Percentiles rank a stretch among this genome's conserved stretches.
Conservation (phyloP, 2,888 invertebrate genomes). For the Hipparchia sbordonii region DNA sequence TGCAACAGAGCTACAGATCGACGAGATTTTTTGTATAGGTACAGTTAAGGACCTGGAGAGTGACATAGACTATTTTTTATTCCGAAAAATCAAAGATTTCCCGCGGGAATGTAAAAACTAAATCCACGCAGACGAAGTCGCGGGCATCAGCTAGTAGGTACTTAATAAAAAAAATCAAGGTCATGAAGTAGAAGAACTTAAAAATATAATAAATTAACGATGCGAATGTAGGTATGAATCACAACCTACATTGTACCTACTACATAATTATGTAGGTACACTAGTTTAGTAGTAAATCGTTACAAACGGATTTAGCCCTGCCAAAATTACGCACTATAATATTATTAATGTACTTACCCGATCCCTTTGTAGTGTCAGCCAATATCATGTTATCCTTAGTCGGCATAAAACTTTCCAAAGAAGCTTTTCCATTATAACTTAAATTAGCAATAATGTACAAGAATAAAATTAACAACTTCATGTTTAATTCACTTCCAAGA, state of each 20-base stretch:
- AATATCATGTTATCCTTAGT: constrained; percentile 58
- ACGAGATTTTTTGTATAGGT: too few species aligned
- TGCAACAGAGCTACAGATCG: too few species aligned
- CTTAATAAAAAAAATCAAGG: not conserved
- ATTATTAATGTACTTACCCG: constrained; percentile 52
- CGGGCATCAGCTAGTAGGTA: too few species aligned
- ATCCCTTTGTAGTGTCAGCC: constrained; percentile 64
- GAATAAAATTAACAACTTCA: constrained; percentile 67
- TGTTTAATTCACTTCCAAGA: constrained; percentile 44
- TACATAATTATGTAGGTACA: not conserved
- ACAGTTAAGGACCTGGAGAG: too few species aligned
- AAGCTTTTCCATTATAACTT: constrained; percentile 72
- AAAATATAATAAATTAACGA: not conserved
- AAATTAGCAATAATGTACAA: constrained; percentile 67
- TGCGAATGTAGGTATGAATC: not conserved
- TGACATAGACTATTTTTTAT: too few species aligned
- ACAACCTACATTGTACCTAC: not conserved
- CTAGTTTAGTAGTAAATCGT: not conserved
- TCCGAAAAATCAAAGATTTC: too few species aligned
- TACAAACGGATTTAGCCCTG: too few species aligned
- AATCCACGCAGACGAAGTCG: too few species aligned
- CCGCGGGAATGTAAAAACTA: too few species aligned
- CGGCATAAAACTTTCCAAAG: constrained; percentile 67
- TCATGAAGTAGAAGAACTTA: not conserved
- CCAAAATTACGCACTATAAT: too few species aligned